Evolutionary conservation across 1,140 invertebrate species (phyloP).

Genomic region (Zaprionus ghesquierei): DNA sequence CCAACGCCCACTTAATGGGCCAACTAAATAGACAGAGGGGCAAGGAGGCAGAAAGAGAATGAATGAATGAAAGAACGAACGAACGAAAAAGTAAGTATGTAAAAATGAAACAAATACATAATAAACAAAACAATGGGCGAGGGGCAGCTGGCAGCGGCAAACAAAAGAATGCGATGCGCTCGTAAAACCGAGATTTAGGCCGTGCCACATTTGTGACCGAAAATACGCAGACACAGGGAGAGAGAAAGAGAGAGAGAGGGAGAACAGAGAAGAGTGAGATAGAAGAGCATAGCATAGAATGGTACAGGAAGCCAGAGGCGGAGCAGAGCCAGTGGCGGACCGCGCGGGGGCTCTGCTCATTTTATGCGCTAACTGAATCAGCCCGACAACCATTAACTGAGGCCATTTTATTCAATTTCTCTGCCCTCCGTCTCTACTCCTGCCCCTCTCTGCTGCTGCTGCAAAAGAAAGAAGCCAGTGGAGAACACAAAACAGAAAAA

Average conservation of each 20-base stretch:
- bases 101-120: slow-evolving; percentile 78
- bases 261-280: not conserved
- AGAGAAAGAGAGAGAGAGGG: slow-evolving; percentile 21
- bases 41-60: too few relatives aligned
- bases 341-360: slow-evolving; percentile 58
- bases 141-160: slow-evolving; percentile 32
- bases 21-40: slow-evolving; percentile 56
- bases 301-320: slow-evolving; percentile 27
- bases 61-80: not conserved
- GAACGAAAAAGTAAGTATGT: slow-evolving; percentile 60
- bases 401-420: slow-evolving; percentile 80
- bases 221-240: slow-evolving; percentile 36
- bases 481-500: slow-evolving; percentile 38
- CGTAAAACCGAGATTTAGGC: slow-evolving; percentile 80
- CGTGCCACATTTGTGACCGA: slow-evolving; percentile 79
- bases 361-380: slow-evolving; percentile 81
- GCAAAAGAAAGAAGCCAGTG: slow-evolving; percentile 15
- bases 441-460: not conserved
- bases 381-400: slow-evolving; percentile 79
- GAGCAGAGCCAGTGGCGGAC: not conserved
- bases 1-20: slow-evolving; percentile 49
- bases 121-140: slow-evolving; percentile 75
- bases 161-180: slow-evolving; percentile 72
- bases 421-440: slow-evolving; percentile 24
- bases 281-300: slow-evolving; percentile 7